Evolutionary conservation across 2,888 invertebrate species (phyloP), one percentile per base, ranked within the genome.

Genomic region (Dinocampus coccinellae): DNA sequence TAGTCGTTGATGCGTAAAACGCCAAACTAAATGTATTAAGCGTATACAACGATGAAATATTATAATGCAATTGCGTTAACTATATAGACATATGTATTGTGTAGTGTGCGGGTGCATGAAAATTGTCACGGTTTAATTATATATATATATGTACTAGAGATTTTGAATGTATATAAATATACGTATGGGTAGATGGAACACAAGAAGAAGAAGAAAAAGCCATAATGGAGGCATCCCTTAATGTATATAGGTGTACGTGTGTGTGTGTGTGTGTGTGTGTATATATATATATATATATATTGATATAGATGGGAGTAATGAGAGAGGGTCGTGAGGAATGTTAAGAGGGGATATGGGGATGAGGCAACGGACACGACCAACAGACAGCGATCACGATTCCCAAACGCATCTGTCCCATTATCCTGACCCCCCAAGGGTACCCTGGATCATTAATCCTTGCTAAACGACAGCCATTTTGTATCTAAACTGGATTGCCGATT

Each of bases 401-500:
- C 77, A 78, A 81, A 79, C 85, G 85, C 87, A 87, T 87, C 87
- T 87, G 87, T 85, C 85, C 85, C 84, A 85, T 86, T 86, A 85
- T 85, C 80, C 76, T 71, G 69, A 68, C 34, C 55, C 72, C 65
- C 75, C 65, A 58, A 64, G 82, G 82, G 80, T 83, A 83, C 84
- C 83, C 79, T 73, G 80, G 85, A 83, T 85, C 87, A 87, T 87
- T 87, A 87, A 87, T 87, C 85, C 86, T 86, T 81, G 82, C 86
- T 87, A 87, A 87, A 87, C 87, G 87, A 87, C 87, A 87, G 86
- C 87, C 87, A 87, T 87, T 87, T 87, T 87, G 87, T 87, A 87
- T 85, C 86, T 86, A 85, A 87, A 87, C 87, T 87, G 87, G 87
- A 87, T 87, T 87, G 87, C 86, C 85, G 83, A 85, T 84, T 86